A percentile compares a stretch with the other conserved stretches of the same genome.
Conservation (phyloP, 2,797 vertebrate genomes). For the Parambassis ranga region DNA sequence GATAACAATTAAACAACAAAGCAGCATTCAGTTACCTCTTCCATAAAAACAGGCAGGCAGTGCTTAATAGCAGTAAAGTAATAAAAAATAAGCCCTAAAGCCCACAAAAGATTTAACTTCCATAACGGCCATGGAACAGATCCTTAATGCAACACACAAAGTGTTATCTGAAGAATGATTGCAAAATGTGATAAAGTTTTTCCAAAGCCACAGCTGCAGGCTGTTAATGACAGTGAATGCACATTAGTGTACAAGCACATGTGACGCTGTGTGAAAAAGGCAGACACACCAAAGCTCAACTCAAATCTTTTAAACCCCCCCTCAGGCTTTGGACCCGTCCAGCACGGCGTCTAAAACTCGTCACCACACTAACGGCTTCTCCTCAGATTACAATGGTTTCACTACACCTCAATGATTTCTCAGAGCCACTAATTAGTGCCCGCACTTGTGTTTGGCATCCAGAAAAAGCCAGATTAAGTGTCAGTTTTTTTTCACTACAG, state of each 20-base stretch:
- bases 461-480: constrained; percentile 55
- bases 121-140: constrained; percentile 21
- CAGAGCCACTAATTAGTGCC: constrained; percentile 71
- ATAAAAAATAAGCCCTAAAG: constrained; percentile 3
- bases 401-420: constrained; percentile 54
- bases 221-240: constrained; percentile 36
- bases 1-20: constrained; percentile 1
- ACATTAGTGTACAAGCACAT: constrained; percentile 11
- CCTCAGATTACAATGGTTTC: constrained; percentile 58
- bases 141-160: constrained; percentile 19
- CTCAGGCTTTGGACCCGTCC: constrained; percentile 27
- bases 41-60: constrained; percentile 5
- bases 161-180: constrained; percentile 54
- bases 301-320: constrained; percentile 53
- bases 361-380: constrained; percentile 49
- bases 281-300: constrained; percentile 35
- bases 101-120: not conserved
- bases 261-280: constrained; percentile 24
- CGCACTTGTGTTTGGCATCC: constrained; percentile 67
- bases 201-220: constrained; percentile 54
- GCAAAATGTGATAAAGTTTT: constrained; percentile 54
- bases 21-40: not conserved
- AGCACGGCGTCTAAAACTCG: constrained; percentile 25
- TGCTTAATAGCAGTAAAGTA: not conserved
- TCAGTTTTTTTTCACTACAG: constrained; percentile 61